phyloP scores from a whole-genome alignment of 53 echinoderm and acorn worm genomes.

The Luidia sarsii region DNA sequence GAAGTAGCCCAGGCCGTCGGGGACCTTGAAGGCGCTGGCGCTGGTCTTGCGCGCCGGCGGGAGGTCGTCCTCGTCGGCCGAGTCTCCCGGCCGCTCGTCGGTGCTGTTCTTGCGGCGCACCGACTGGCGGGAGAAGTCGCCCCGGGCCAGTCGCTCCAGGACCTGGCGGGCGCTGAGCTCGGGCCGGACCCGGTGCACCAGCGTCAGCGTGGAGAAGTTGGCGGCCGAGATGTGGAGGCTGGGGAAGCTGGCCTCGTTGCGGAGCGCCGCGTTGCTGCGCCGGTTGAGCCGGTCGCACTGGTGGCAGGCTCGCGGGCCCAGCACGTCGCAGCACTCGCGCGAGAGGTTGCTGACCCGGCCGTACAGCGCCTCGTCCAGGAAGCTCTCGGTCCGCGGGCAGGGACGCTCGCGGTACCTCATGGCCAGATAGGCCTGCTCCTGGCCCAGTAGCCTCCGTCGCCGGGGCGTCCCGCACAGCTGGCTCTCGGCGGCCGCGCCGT shows the following conservation, averaged over 20 bases:
- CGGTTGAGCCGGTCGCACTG: conserved; percentile 77
- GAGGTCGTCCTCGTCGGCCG: conserved; percentile 13
- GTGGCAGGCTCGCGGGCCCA: conserved; percentile 80
- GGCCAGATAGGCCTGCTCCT: conserved; percentile 65
- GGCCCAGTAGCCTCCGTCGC: conserved; percentile 31
- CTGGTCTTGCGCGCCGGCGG: conserved; percentile 11
- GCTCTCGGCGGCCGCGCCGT: conserved; percentile 5
- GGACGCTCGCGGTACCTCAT: conserved; percentile 69
- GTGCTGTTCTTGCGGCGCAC: conserved; percentile 31
- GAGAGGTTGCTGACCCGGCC: conserved; percentile 70
- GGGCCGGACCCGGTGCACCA: conserved; percentile 77
- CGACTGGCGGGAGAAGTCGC: conserved; percentile 65
- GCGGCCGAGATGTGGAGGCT: conserved; percentile 68
- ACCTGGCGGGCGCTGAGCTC: conserved; percentile 69
- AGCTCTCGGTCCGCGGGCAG: conserved; percentile 75
- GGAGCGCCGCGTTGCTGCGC: conserved; percentile 54
- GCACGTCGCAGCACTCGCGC: conserved; percentile 90
- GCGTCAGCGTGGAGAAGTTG: conserved; percentile 73
- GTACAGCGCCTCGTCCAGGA: conserved; percentile 45
- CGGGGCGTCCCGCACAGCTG: conserved; percentile 7
- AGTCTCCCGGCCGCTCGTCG: conserved; percentile 10
- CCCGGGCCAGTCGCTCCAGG: conserved; percentile 67
- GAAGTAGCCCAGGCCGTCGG: conserved; percentile 77
- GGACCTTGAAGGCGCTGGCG: conserved; percentile 72
- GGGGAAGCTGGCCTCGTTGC: conserved; percentile 65